Conservation (phyloP, 2,797 vertebrate genomes). For the Ctenopoma multispine region DNA sequence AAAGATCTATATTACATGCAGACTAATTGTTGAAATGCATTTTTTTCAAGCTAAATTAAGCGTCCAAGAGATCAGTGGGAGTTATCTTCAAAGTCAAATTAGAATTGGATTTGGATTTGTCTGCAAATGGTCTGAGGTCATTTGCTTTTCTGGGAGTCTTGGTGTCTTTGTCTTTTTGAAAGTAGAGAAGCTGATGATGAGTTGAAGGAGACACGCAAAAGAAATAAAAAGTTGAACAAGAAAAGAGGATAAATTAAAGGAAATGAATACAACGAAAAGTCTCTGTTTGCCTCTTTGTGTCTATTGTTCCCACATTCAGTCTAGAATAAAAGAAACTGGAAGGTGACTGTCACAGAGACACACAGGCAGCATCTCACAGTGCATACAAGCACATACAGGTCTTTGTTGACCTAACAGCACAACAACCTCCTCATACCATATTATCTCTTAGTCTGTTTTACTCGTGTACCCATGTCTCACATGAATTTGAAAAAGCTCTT, state of each 20-base stretch:
- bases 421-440: background rate
- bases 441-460: background rate
- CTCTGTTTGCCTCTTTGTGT: background rate
- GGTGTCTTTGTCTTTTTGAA: slow-evolving; percentile 7
- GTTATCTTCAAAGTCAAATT: slow-evolving; percentile 35
- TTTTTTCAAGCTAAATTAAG: slow-evolving; percentile 9
- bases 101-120: slow-evolving; percentile 26
- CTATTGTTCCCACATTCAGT: slow-evolving; percentile 6
- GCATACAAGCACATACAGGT: background rate
- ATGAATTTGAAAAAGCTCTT: slow-evolving; percentile 7
- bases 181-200: slow-evolving; percentile 23
- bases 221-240: slow-evolving; percentile 9
- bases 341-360: background rate
- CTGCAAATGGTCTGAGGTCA: slow-evolving; percentile 40
- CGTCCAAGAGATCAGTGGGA: slow-evolving; percentile 40
- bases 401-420: background rate
- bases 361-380: background rate
- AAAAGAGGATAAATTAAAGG: slow-evolving; percentile 13
- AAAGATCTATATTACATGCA: slow-evolving; percentile 16
- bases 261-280: slow-evolving; percentile 14
- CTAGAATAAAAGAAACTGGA: background rate
- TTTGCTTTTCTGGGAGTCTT: slow-evolving; percentile 33
- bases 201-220: slow-evolving; percentile 9
- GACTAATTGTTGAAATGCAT: slow-evolving; percentile 5
- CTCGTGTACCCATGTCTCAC: slow-evolving; percentile 1